Percentiles rank a stretch among this genome's conserved stretches.
Evolutionary conservation across 2,113 vertebrate genomes (phyloP).

Genomic region (Heloderma charlesbogerti): DNA sequence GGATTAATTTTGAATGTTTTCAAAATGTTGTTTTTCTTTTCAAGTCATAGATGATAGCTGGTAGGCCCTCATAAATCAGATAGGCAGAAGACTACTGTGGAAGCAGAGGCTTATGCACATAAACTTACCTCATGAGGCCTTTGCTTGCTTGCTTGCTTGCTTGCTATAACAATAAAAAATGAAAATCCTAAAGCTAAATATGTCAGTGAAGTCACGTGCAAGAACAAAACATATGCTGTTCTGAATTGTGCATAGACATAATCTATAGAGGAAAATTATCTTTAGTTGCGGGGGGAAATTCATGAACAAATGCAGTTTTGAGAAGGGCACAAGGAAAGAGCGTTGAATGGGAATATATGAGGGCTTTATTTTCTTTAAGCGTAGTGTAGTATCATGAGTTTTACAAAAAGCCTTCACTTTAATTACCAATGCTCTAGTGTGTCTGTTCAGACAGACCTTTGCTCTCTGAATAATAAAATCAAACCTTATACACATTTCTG

Average conservation of each 20-base stretch:
- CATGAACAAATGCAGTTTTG: conserved; percentile 43
- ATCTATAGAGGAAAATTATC: conserved; percentile 48
- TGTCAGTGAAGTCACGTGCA: conserved; percentile 57
- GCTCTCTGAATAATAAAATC: conserved; percentile 52
- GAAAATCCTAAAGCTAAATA: conserved; percentile 57
- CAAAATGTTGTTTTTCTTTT: conserved; percentile 63
- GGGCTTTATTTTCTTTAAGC: conserved; percentile 52
- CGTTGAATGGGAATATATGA: conserved; percentile 38
- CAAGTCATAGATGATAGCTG: conserved; percentile 64
- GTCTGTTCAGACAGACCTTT: conserved; percentile 48
- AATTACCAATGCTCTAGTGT: conserved; percentile 28
- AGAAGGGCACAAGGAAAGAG: conserved; percentile 29
- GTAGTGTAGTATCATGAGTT: conserved; percentile 45
- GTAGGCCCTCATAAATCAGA: conserved; percentile 70
- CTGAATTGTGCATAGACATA: conserved; percentile 52
- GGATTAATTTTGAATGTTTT: conserved; percentile 70
- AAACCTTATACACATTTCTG: conserved; percentile 34
- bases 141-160: conserved; percentile 53
- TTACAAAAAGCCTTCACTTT: conserved; percentile 56
- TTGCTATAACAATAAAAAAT: conserved; percentile 48
- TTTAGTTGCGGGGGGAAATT: conserved; percentile 35
- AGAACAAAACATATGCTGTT: conserved; percentile 67
- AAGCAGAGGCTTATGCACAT: conserved; percentile 69
- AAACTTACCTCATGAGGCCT: conserved; percentile 64
- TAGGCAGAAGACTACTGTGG: conserved; percentile 58